Evolutionary conservation across 2,113 vertebrate genomes (phyloP).

Genomic region (Ifrita kowaldi): DNA sequence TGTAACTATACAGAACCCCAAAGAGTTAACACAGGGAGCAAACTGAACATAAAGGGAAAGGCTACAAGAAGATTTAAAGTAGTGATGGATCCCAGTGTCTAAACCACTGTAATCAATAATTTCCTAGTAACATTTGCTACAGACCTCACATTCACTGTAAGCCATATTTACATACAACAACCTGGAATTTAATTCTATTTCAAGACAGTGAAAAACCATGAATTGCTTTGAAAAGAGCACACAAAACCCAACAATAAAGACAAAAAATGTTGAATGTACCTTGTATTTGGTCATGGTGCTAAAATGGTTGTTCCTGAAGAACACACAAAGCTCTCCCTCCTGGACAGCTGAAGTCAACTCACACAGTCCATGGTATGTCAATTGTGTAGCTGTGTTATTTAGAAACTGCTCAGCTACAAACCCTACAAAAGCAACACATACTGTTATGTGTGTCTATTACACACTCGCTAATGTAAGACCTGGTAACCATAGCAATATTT

Average conservation of each 20-base stretch:
- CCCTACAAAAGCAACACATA: conserved; percentile 74
- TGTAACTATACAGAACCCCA: background rate
- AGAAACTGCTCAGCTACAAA: conserved; percentile 96
- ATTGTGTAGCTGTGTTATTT: conserved; percentile 93
- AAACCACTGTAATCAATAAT: background rate
- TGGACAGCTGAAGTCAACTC: conserved; percentile 95
- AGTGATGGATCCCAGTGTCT: background rate
- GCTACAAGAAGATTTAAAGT: background rate
- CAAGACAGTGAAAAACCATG: background rate
- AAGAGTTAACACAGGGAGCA: background rate
- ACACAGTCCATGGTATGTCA: conserved; percentile 96
- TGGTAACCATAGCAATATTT: background rate
- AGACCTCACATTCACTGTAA: background rate
- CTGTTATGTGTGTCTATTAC: background rate
- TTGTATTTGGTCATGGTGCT: conserved; percentile 99
- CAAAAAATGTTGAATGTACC: conserved; percentile 69
- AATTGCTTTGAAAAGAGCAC: background rate
- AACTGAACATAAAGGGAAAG: background rate
- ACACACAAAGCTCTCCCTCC: conserved; percentile 97
- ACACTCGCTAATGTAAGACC: background rate
- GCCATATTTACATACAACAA: background rate
- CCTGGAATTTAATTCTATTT: background rate
- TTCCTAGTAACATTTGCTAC: background rate
- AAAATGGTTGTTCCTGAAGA: conserved; percentile 99
- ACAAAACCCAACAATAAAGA: background rate